Evolutionary conservation across 2,113 vertebrate genomes (phyloP).

Genomic region (Plecotus auritus): DNA sequence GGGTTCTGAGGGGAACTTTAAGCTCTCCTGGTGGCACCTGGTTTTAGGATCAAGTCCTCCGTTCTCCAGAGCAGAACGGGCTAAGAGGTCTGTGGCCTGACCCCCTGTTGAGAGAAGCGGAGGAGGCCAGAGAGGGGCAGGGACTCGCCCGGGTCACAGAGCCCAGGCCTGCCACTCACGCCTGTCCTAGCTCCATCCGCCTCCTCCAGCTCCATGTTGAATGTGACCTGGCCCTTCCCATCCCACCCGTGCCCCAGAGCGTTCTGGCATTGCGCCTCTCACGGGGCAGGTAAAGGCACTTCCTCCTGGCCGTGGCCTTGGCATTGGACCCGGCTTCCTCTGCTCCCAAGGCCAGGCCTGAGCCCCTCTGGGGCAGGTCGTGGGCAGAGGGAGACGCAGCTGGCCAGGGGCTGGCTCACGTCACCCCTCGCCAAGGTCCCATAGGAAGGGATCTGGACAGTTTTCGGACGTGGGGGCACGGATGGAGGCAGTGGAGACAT

Average conservation of each 20-base stretch:
- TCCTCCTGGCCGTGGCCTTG: background rate
- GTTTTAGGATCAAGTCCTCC: background rate
- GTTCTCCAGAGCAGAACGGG: background rate
- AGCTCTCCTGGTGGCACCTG: background rate
- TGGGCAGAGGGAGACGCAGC: background rate
- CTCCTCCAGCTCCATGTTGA: background rate
- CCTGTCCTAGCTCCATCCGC: background rate
- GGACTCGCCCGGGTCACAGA: rapidly evolving
- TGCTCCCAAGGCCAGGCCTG: background rate
- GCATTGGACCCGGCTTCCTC: background rate
- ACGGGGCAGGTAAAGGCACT: background rate
- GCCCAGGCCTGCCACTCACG: background rate
- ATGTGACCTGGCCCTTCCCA: background rate
- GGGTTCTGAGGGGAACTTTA: background rate
- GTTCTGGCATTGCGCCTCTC: background rate
- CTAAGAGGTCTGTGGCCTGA: background rate
- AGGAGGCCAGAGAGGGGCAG: background rate
- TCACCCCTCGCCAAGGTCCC: background rate
- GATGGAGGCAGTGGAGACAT: background rate
- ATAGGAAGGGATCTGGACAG: background rate
- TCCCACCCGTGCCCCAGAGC: background rate
- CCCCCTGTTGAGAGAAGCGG: background rate
- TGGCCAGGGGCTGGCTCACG: rapidly evolving
- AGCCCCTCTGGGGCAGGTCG: background rate
- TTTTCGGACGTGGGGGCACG: background rate